Base-by-base conservation (phyloP, 2,113 vertebrate species). In the Poecile atricapillus region DNA sequence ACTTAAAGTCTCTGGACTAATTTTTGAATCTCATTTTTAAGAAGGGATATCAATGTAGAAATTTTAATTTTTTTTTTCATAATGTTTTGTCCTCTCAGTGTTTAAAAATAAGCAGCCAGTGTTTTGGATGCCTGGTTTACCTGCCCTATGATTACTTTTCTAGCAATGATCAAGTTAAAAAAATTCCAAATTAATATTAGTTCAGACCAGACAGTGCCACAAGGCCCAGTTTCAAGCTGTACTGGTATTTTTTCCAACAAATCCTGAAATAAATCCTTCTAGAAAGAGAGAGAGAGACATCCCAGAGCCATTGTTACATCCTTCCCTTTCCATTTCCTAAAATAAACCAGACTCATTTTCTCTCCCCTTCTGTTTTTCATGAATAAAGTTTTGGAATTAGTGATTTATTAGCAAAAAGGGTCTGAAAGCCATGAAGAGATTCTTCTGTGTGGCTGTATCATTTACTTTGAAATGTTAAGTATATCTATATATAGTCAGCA, bases 391-490 rank as follows among this genome's bases (percentile, higher is more conserved):
- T 70, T 3, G 1, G 58, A 94, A 41, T 31, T 69, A 85, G 53
- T 19, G 74, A 85, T 85, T 62, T 93, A 67, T 90, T 79, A 84
- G 59, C 65, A 87, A 64, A 63, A 55, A 86, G 68, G 83, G 13
- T 83, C 46, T 43, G 56, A 81, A 94, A 90, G 55, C 27, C 27
- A 78, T 44, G 50, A 75, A 83, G 60, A 83, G 65, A 68, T 92
- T 75, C 80, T 80, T 68, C 35, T 58, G 46, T 81, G 83, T 92
- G 65, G 64, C 86, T 83, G 59, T 62, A 52, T 73, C 52, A 9
- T 94, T 90, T 88, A 55, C 73, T 84, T 65, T 46, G 85, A 76
- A 86, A 74, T 77, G 90, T 83, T 64, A 83, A 93, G 33, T 92
- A 47, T 65, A 73, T 49, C 79, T 88, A 24, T 88, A 82, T 68